These are phyloP conservation scores for Lepidurus arcticus DNA, from an alignment of 1,140 invertebrate species.

Conservation along the genomic window DNA sequence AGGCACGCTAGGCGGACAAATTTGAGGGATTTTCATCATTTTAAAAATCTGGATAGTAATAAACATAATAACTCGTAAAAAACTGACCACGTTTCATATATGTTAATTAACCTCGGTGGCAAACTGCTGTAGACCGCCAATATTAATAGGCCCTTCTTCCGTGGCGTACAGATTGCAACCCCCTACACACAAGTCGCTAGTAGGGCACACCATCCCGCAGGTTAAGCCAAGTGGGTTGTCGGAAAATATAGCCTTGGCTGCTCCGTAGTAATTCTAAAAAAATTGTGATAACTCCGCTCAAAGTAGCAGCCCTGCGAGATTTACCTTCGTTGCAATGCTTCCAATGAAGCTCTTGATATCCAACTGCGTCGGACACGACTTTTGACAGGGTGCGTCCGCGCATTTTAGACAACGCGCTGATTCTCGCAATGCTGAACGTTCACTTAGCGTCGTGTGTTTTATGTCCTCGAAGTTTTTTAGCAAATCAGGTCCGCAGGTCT, in stretches of 20 bases:
- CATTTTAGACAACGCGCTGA: conserved; percentile 91
- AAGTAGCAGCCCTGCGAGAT: background rate
- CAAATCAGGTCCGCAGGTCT: conserved; percentile 61
- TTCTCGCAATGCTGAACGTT: conserved; percentile 85
- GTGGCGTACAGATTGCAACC: conserved; percentile 91
- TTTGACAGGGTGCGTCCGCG: conserved; percentile 96
- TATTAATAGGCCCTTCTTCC: conserved; percentile 97
- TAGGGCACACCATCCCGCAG: conserved; percentile 99
- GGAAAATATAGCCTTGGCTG: conserved; percentile 91
- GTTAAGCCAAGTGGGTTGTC: conserved; percentile 95
- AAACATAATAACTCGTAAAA: background rate
- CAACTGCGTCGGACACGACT: conserved; percentile 94
- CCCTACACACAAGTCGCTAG: conserved; percentile 94
- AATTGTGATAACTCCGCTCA: conserved; percentile 7
- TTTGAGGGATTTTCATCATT: conserved; percentile 85
- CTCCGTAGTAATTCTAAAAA: conserved; percentile 90
- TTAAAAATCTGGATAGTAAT: conserved; percentile 68
- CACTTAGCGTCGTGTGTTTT: conserved; percentile 93
- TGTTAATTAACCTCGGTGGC: conserved; percentile 71
- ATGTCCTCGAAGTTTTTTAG: conserved; percentile 93
- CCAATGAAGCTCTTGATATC: conserved; percentile 96
- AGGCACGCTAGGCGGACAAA: conserved; percentile 59
- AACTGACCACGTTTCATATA: background rate
- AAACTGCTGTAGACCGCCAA: conserved; percentile 96
- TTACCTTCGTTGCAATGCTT: conserved; percentile 88